phyloP scores from a whole-genome alignment of 2,797 vertebrate species.

The Eptatretus atami region DNA sequence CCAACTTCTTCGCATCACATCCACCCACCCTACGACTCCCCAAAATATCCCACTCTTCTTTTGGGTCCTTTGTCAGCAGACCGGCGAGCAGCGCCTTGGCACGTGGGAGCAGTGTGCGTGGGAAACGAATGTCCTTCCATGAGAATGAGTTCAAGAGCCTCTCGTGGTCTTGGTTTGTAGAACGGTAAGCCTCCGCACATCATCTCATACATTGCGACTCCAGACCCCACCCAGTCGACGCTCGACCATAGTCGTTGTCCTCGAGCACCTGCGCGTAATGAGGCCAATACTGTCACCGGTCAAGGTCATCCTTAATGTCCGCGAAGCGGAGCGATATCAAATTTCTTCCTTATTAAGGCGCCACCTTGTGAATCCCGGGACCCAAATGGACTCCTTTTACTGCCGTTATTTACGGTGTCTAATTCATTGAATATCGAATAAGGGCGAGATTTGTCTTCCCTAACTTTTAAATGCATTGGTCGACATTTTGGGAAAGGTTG shows the following conservation, averaged over 20 bases:
- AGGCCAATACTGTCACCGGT: not conserved
- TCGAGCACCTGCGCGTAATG: constrained; percentile 33
- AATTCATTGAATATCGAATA: not conserved
- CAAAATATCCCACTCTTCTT: constrained; percentile 26
- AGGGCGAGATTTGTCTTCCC: no score
- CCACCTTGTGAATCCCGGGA: not conserved
- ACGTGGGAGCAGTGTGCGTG: constrained; percentile 40
- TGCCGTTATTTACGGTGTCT: not conserved
- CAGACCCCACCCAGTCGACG: constrained; percentile 83
- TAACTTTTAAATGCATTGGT: no score
- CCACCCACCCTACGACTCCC: constrained; percentile 58
- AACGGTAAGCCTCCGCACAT: constrained; percentile 72
- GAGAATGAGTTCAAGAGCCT: constrained; percentile 68
- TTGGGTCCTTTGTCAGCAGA: constrained; percentile 66
- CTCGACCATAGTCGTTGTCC: constrained; percentile 66
- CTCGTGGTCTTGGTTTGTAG: constrained; percentile 85
- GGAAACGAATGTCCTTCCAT: constrained; percentile 82
- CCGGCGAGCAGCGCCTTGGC: constrained; percentile 48
- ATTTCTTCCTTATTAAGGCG: not conserved
- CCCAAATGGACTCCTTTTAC: not conserved
- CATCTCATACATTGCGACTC: constrained; percentile 94
- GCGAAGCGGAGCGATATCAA: rapidly evolving
- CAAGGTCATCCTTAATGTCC: no score
- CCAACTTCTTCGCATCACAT: constrained; percentile 82
- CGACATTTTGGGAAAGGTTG: no score